Evolutionary conservation across 1,140 invertebrate genomes (phyloP), one percentile per base, ranked within the genome.

Genomic region (Neodiprion virginianus): DNA sequence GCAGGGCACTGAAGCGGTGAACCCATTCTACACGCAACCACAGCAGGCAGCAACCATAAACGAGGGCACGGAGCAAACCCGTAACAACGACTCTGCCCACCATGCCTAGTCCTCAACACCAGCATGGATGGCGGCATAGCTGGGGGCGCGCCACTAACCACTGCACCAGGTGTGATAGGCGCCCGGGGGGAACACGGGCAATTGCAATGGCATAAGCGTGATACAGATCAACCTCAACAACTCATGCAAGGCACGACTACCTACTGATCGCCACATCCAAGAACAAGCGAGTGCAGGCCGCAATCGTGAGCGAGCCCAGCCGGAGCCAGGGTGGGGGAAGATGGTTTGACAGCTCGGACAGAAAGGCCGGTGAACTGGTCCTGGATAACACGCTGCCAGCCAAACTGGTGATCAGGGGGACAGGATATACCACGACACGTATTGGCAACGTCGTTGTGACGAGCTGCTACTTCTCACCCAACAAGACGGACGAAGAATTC

Each of bases 391-490:
- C 0, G 8, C 11, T 61, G 53, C 53, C 53, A 40, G 61, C 48
- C 2, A 75, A 72, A 67, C 23, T 65, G 50, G 69, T 2, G 11
- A 50, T 40, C 3, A 73, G n/a, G 8, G 53, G 53, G 17, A 17
- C 17, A 12, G 69, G 69, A 9, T 71, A 48, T 4, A 4, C 47
- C 14, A 12, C 40, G 47, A 28, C 47, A 17, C 2, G 11, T 9
- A 49, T 71, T 14, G n/a, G 47, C 47, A 17, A 48, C 47, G 7
- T 73, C 8, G 65, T 72, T 11, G 48, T 76, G 23, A 77, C 28
- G n/a, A 79, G 72, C 67, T 74, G 71, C 47, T 79, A 77, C 66
- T 70, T 70, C 8, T 69, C 73, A 47, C 78, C 78, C 7, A 74
- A 71, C 53, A 8, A 17, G 10, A 65, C 72, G 0, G 11, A 28